These are phyloP conservation scores for Salminus brasiliensis DNA, from an alignment of 2,113 vertebrate species.

Conservation along the genomic window DNA sequence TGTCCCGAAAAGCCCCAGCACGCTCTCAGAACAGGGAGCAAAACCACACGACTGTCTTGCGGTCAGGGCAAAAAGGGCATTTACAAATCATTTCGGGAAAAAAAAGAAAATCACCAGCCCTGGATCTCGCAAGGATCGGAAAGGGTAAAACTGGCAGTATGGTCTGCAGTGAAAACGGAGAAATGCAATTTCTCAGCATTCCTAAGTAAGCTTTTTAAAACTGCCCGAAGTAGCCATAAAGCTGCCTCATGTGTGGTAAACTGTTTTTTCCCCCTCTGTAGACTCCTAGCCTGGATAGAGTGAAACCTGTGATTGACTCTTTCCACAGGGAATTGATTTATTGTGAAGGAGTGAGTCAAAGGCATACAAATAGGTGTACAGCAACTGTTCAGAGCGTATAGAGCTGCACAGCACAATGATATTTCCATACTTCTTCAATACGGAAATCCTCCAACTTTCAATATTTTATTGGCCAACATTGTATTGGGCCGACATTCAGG, in stretches of 20 bases:
- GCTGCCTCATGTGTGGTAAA: slow-evolving; percentile 16
- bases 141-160: not conserved
- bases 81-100: slow-evolving; percentile 20
- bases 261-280: slow-evolving; percentile 21
- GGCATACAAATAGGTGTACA: too few relatives aligned
- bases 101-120: not conserved
- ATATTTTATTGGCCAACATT: too few relatives aligned
- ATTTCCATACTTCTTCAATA: too few relatives aligned
- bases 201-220: slow-evolving; percentile 12
- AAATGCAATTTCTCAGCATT: not conserved
- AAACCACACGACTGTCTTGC: slow-evolving; percentile 42
- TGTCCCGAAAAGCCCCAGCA: slow-evolving; percentile 22
- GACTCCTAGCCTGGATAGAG: not conserved
- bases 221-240: slow-evolving; percentile 26
- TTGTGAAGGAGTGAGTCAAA: not conserved
- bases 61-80: slow-evolving; percentile 37
- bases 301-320: slow-evolving; percentile 26
- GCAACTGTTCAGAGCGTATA: too few relatives aligned
- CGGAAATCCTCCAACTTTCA: too few relatives aligned
- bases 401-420: too few relatives aligned
- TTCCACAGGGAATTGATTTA: not conserved
- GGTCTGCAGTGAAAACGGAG: slow-evolving; percentile 30
- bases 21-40: slow-evolving; percentile 21
- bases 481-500: too few relatives aligned
- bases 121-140: not conserved